Evolutionary conservation across 1,140 invertebrate species (phyloP).

Genomic region (Conus ventricosus): DNA sequence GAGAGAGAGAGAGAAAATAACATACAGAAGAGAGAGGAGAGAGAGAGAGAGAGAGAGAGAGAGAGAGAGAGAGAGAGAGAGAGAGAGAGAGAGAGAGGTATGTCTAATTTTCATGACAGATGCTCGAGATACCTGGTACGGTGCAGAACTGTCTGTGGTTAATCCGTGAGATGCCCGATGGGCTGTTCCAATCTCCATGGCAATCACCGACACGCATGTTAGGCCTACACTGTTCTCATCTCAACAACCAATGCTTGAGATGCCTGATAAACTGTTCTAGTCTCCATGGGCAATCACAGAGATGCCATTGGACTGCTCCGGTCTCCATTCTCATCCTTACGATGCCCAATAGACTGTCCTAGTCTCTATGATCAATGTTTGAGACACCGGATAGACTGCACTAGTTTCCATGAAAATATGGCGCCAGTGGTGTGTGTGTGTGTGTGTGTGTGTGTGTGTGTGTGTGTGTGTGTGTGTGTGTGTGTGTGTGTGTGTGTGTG

Average conservation of each 20-base stretch:
- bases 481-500: constrained; percentile 13
- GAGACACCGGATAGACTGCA: background rate
- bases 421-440: background rate
- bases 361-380: background rate
- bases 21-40: too few species aligned
- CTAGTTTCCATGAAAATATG: background rate
- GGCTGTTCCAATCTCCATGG: too few species aligned
- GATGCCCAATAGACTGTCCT: background rate
- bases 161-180: too few species aligned
- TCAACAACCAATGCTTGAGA: background rate
- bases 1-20: too few species aligned
- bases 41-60: too few species aligned
- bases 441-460: background rate
- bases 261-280: background rate
- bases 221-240: too few species aligned
- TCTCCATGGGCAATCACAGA: background rate
- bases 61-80: too few species aligned
- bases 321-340: background rate
- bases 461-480: constrained; percentile 13
- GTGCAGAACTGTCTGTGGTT: too few species aligned
- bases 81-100: background rate
- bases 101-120: background rate
- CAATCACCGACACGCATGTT: too few species aligned
- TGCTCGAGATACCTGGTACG: too few species aligned
- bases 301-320: too few species aligned